Percentiles rank a stretch among this genome's conserved stretches.
These are phyloP conservation scores for Charanyca ferruginea DNA, from an alignment of 2,888 invertebrate genomes.

Conservation along the genomic window DNA sequence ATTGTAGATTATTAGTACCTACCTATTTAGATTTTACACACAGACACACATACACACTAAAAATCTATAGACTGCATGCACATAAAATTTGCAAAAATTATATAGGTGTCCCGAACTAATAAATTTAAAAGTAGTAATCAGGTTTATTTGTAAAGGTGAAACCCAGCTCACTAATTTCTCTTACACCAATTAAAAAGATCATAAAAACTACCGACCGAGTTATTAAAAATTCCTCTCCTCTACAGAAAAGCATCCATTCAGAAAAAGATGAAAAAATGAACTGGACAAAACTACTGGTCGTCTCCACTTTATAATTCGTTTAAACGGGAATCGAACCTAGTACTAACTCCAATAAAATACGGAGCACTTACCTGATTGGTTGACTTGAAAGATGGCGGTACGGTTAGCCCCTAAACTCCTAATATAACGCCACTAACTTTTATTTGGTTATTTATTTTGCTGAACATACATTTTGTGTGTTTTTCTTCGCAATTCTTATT, in stretches of 20 bases:
- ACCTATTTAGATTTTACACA: too few species aligned
- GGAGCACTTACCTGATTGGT: conserved; percentile 81
- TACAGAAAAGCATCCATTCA: conserved; percentile 9
- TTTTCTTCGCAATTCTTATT: conserved; percentile 28
- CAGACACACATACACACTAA: too few species aligned
- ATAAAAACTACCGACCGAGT: conserved; percentile 24
- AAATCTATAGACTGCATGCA: too few species aligned
- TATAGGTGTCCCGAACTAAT: not conserved
- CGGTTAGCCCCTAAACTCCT: conserved; percentile 51
- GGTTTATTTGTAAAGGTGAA: not conserved
- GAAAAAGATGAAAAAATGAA: conserved; percentile 13
- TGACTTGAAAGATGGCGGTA: conserved; percentile 60
- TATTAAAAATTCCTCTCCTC: conserved; percentile 36
- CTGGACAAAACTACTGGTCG: conserved; percentile 25
- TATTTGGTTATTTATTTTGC: conserved; percentile 66
- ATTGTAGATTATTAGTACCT: too few species aligned
- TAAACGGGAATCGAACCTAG: conserved; percentile 65
- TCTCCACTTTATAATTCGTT: conserved; percentile 61
- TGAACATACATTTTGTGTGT: conserved; percentile 40
- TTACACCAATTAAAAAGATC: conserved; percentile 12
- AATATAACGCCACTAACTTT: conserved; percentile 52
- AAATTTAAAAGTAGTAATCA: not conserved
- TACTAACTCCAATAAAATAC: conserved; percentile 74
- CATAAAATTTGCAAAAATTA: not conserved
- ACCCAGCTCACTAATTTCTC: conserved; percentile 5